Evolutionary conservation across 2,888 invertebrate species (phyloP).

Genomic region (Acanthacorydalis orientalis): DNA sequence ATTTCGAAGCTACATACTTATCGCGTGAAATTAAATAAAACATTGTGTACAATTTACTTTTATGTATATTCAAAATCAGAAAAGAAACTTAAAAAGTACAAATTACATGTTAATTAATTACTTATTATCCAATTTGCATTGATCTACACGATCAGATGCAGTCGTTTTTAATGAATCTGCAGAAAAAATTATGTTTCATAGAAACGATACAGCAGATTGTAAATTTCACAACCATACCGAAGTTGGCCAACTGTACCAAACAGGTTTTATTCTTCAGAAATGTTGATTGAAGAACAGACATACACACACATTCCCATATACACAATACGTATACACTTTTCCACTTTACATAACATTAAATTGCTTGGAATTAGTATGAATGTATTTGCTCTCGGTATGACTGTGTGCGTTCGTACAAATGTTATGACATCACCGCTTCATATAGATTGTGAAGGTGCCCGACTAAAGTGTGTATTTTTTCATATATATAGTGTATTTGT

Average conservation of each 20-base stretch:
- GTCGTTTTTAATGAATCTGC: too few species aligned
- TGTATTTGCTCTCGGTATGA: not conserved
- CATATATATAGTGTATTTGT: not conserved
- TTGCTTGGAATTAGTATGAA: not conserved
- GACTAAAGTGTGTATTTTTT: too few species aligned
- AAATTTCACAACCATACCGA: not conserved
- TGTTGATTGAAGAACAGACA: not conserved
- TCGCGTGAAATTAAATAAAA: too few species aligned
- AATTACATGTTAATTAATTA: too few species aligned
- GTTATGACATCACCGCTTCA: constrained; percentile 1
- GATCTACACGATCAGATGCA: too few species aligned
- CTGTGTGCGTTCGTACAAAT: not conserved
- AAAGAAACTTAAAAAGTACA: too few species aligned
- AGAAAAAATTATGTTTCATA: too few species aligned
- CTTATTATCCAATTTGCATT: too few species aligned
- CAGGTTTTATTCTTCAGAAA: not conserved
- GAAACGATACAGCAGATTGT: too few species aligned
- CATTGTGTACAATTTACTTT: too few species aligned
- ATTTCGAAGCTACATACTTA: too few species aligned
- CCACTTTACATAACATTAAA: not conserved
- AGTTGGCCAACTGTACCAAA: not conserved
- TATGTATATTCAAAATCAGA: too few species aligned
- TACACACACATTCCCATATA: not conserved
- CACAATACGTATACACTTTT: not conserved
- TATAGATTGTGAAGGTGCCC: not conserved